phyloP scores from a whole-genome alignment of 2,113 vertebrate species.

The Lagopus muta region DNA sequence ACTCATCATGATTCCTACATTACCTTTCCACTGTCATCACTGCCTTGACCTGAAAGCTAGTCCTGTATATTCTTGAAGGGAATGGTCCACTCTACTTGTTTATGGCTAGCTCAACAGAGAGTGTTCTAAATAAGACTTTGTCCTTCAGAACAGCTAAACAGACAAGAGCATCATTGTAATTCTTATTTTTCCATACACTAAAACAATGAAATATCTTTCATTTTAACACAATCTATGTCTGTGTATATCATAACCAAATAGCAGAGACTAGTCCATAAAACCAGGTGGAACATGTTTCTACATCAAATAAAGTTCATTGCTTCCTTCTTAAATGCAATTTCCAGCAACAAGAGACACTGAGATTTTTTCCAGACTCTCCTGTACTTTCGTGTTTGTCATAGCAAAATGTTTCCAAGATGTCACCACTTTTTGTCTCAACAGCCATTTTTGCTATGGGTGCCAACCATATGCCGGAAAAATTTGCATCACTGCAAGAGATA shows the following conservation, averaged over 20 bases:
- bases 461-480: neutral
- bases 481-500: neutral
- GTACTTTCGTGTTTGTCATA: neutral
- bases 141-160: neutral
- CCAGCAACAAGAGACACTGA: neutral
- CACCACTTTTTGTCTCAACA: neutral
- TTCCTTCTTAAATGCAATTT: neutral
- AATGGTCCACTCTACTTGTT: neutral
- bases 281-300: neutral
- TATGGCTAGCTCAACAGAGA: neutral
- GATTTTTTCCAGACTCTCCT: neutral
- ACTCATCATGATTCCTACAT: fast-evolving
- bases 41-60: neutral
- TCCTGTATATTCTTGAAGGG: neutral
- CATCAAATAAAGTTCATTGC: neutral
- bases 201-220: neutral
- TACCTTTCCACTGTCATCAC: neutral
- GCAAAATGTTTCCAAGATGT: neutral
- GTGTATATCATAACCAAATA: neutral
- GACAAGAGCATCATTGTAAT: neutral
- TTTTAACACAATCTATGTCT: neutral
- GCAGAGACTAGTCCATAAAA: neutral
- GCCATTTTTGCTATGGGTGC: neutral
- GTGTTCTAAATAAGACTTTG: neutral
- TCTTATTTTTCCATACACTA: neutral